These are phyloP conservation scores for Atractosteus spatula DNA, from an alignment of 2,113 vertebrate genomes.

Conservation along the genomic window DNA sequence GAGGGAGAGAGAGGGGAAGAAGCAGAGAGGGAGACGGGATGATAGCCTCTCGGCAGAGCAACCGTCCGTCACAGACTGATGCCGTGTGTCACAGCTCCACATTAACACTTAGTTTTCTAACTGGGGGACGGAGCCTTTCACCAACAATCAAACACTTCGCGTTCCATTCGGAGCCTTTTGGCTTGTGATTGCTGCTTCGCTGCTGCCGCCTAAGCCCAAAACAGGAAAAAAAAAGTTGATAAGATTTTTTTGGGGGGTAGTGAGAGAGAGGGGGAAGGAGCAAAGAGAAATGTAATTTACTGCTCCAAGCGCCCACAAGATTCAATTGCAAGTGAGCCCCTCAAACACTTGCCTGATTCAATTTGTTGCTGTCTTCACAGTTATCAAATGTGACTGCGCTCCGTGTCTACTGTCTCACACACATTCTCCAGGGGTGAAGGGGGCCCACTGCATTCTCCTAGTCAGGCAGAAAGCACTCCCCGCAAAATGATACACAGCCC, in stretches of 20 bases:
- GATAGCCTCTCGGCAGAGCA: neutral
- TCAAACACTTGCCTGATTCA: conserved; percentile 21
- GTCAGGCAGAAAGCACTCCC: no score
- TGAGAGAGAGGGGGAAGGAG: neutral
- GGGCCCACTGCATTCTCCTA: no score
- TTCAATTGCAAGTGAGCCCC: conserved; percentile 19
- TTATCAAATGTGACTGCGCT: conserved; percentile 12
- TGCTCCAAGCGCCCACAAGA: conserved; percentile 8
- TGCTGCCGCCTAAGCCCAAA: neutral
- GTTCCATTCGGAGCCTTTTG: neutral
- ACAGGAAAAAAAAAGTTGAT: neutral
- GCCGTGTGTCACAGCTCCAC: neutral
- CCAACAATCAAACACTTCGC: neutral
- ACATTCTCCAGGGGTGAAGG: no score
- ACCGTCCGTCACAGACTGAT: neutral
- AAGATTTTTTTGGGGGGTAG: neutral
- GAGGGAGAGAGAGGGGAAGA: neutral
- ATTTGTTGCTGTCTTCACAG: conserved; percentile 21
- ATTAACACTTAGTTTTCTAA: neutral
- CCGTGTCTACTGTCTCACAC: neutral
- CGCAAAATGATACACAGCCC: no score
- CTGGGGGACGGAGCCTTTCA: neutral
- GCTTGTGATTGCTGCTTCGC: conserved; percentile 16
- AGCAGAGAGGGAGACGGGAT: no score
- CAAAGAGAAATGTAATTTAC: conserved; percentile 22